Base-by-base conservation (phyloP, 2,888 invertebrate genomes). In the Microchrysa polita region DNA sequence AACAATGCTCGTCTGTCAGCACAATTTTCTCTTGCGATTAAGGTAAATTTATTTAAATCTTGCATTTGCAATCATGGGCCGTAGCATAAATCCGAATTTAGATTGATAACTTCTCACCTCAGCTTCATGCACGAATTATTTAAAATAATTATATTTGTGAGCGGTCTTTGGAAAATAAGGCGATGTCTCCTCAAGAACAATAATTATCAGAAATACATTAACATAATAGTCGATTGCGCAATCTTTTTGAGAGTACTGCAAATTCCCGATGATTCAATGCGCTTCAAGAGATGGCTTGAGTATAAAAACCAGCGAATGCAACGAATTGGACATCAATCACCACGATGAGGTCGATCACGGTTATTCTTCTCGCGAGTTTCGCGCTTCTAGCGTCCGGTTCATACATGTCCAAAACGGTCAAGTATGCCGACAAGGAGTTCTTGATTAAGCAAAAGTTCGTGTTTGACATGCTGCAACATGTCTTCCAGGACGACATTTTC, bases 401-500 rank as follows among this genome's bases (percentile, higher is more conserved):
- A 42, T 75, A 74, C 61, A 73, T 74, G 73, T 77, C 79, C 74
- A 81, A 81, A 73, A 77, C 80, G 63, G 76, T 82, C 20, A 82
- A 81, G 74, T 80, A 81, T 72, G 91, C 88, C 73, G 88, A 89
- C 78, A 86, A 87, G 77, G 86, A 85, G 53, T 83, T 87, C 74
- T 80, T 88, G 78, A 77, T 79, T 40, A 87, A 86, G 77, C 87
- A 88, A 78, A 86, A 85, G 77, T 86, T 88, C 76, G 79, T 88
- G n/a, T 83, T 88, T 53, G 83, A 86, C 53, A 83, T 90, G 34
- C 81, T 88, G 77, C 87, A 87, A 77, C 88, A 88, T 78, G 83
- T 89, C 72, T 87, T 89, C 77, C 91, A 92, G 81, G 88, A 88
- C 86, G 88, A 84, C 74, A 80, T 83, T n/a, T 81, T 80, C 63